Evolutionary conservation across 2,797 vertebrate genomes (phyloP).

Genomic region (Tragelaphus eurycerus): DNA sequence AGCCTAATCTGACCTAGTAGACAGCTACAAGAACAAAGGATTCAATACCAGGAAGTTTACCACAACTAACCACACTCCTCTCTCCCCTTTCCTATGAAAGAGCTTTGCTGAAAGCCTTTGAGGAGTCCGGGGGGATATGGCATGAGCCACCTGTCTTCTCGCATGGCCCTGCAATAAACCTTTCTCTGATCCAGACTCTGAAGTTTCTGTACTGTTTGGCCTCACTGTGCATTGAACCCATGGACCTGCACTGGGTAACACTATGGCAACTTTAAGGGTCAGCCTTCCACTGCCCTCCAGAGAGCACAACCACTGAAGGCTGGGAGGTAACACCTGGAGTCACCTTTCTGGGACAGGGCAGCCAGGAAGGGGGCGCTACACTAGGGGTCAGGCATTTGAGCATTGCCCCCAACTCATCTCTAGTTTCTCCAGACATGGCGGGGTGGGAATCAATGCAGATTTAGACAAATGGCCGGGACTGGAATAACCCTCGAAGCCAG

Average conservation of each 20-base stretch:
- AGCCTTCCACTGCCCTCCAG: neutral
- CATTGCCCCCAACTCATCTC: neutral
- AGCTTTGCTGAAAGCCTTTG: neutral
- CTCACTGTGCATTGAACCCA: neutral
- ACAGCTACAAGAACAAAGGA: neutral
- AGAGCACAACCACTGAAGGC: fast-evolving
- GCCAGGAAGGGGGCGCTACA: neutral
- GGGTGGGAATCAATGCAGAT: neutral
- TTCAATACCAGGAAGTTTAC: neutral
- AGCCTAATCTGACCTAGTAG: neutral
- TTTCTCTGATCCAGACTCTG: neutral
- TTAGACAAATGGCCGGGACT: neutral
- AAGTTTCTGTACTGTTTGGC: neutral
- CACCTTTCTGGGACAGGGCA: fast-evolving
- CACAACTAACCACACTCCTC: neutral
- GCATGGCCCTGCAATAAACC: neutral
- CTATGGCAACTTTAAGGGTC: fast-evolving
- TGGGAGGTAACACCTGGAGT: neutral
- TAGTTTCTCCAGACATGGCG: neutral
- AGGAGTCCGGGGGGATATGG: neutral
- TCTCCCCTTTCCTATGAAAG: neutral
- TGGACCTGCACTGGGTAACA: neutral
- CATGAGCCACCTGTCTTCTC: no score
- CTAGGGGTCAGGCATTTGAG: neutral
- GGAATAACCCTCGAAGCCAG: neutral